A percentile compares a stretch with the other conserved stretches of the same genome.
Evolutionary conservation across 2,888 invertebrate genomes (phyloP).

Genomic region (Chirona hameri): DNA sequence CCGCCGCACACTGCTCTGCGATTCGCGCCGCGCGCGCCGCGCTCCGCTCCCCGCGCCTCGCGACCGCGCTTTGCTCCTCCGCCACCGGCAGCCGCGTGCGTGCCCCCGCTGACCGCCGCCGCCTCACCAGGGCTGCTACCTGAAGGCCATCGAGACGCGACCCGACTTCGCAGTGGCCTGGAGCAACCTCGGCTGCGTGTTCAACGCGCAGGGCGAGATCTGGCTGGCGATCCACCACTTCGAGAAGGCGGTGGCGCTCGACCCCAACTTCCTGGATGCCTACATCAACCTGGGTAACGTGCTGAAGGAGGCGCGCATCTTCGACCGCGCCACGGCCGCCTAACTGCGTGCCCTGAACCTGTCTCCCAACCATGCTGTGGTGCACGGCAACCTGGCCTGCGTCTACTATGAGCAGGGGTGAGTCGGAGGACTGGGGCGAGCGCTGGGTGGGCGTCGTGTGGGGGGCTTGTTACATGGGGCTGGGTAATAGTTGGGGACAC

Average conservation of each 20-base stretch:
- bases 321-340: conserved; percentile 97
- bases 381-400: conserved; percentile 97
- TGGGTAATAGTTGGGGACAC: no score
- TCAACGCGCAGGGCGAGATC: conserved; percentile 95
- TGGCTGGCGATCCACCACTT: conserved; percentile 99
- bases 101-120: conserved; percentile 29
- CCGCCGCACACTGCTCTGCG: conserved; percentile 34
- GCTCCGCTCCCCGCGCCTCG: conserved; percentile 47
- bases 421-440: conserved; percentile 43
- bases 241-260: conserved; percentile 97
- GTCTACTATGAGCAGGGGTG: conserved; percentile 98
- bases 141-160: conserved; percentile 99
- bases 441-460: background rate
- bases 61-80: conserved; percentile 44
- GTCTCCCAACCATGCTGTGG: conserved; percentile 93
- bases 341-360: conserved; percentile 92
- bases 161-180: conserved; percentile 99
- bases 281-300: conserved; percentile 99
- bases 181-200: conserved; percentile 99
- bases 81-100: background rate
- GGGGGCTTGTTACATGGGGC: no score
- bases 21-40: conserved; percentile 37
- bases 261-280: conserved; percentile 98
- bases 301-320: conserved; percentile 97
- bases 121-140: conserved; percentile 83